Percentiles rank a stretch among this genome's conserved stretches.
These are phyloP conservation scores for Dasyurus viverrinus DNA, from an alignment of 2,113 vertebrate species.

Conservation along the genomic window DNA sequence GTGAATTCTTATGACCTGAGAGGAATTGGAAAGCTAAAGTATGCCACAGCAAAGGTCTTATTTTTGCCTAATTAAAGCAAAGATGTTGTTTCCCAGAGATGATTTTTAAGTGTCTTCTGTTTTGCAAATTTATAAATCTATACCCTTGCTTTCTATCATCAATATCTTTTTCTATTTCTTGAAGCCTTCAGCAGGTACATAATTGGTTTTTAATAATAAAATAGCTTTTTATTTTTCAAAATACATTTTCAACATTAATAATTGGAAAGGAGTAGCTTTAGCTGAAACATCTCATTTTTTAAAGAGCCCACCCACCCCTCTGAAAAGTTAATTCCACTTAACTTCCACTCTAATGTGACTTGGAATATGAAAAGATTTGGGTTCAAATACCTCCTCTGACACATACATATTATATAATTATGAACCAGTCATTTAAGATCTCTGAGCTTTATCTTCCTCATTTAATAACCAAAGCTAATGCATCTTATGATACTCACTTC, in stretches of 20 bases:
- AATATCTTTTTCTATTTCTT: slow-evolving; percentile 11
- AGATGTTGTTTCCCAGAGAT: neutral
- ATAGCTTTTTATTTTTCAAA: too few species aligned
- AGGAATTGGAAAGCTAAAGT: neutral
- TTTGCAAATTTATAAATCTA: neutral
- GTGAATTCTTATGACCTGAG: neutral
- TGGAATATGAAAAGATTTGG: neutral
- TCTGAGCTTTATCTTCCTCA: too few species aligned
- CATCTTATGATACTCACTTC: too few species aligned
- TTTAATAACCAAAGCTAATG: too few species aligned
- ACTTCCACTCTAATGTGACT: neutral
- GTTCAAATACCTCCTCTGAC: neutral
- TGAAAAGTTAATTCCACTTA: too few species aligned
- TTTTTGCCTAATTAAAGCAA: neutral
- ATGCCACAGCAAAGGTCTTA: neutral
- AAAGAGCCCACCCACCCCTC: neutral
- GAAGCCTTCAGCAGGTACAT: neutral
- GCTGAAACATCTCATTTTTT: neutral
- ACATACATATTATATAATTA: neutral
- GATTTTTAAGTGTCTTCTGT: neutral
- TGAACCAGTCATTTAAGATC: too few species aligned
- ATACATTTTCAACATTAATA: too few species aligned
- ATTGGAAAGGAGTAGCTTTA: slow-evolving; percentile 19
- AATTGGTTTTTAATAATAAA: neutral
- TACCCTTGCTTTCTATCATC: neutral